phyloP scores from a whole-genome alignment of 2,113 vertebrate species.

The Lamprologus ornatipinnis region DNA sequence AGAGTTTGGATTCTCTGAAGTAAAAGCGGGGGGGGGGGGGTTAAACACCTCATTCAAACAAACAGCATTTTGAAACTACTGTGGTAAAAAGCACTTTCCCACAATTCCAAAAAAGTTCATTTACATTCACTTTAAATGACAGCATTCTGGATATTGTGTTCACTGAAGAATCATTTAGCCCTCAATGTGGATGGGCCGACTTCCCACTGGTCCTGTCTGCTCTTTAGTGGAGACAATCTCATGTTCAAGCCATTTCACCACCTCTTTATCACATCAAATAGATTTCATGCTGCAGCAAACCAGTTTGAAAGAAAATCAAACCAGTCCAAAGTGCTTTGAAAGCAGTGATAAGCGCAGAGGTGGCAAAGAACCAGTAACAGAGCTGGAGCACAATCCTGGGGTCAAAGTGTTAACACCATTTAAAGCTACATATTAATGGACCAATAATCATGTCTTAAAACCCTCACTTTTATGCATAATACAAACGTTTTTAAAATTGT shows the following conservation, averaged over 20 bases:
- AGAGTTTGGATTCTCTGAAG: not conserved
- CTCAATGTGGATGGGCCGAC: not conserved
- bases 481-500: not conserved
- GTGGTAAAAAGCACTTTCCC: not conserved
- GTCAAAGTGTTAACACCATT: not conserved
- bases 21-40: rapidly evolving
- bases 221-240: not conserved
- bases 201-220: not conserved
- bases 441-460: not conserved
- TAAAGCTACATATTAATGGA: not conserved
- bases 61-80: conserved; percentile 42
- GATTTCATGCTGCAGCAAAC: not conserved
- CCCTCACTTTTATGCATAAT: not conserved
- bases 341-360: not conserved
- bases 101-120: not conserved
- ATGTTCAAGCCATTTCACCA: not conserved
- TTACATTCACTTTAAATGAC: conserved; percentile 54
- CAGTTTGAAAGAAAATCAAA: not conserved
- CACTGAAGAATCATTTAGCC: conserved; percentile 1
- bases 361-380: not conserved
- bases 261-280: not conserved
- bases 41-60: conserved; percentile 21
- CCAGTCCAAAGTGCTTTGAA: not conserved
- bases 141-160: conserved; percentile 61
- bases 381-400: not conserved